Conservation (phyloP, 2,113 vertebrate species). For the Nerophis ophidion region DNA sequence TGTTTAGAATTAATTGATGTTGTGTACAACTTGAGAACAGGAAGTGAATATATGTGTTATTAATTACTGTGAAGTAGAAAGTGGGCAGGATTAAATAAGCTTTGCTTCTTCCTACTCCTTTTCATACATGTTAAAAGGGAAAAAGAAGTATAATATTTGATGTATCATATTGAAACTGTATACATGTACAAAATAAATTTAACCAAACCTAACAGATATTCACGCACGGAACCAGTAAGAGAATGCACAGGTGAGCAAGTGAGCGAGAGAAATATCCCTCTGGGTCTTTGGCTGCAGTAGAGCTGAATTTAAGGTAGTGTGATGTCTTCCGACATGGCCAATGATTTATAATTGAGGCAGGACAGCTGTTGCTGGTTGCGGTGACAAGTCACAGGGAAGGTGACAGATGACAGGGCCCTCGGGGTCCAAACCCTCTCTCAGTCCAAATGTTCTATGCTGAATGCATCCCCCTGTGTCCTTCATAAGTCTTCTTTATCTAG, state of each 20-base stretch:
- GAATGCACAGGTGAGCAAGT: constrained; percentile 1
- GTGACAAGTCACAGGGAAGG: constrained; percentile 62
- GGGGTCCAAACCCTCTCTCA: constrained; percentile 52
- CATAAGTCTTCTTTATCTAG: constrained; percentile 32
- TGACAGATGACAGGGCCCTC: constrained; percentile 65
- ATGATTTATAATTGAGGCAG: constrained; percentile 69
- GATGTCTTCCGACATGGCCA: constrained; percentile 62
- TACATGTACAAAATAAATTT: no score
- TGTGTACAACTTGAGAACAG: no score
- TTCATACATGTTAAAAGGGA: no score
- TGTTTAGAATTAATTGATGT: no score
- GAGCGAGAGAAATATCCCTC: constrained; percentile 36
- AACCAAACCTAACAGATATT: no score
- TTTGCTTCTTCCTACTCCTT: no score
- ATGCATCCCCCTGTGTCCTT: constrained; percentile 55
- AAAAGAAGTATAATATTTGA: no score
- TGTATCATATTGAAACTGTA: no score
- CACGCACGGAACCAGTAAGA: not conserved
- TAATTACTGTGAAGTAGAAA: no score
- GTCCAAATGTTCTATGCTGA: constrained; percentile 55
- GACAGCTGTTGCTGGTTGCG: constrained; percentile 68
- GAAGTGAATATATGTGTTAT: no score
- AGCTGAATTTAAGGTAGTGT: constrained; percentile 57
- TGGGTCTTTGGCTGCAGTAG: constrained; percentile 50
- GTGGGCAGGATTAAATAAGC: no score